Evolutionary conservation across 2,113 vertebrate species (phyloP).

Genomic region (Neodontobutis hainanensis): DNA sequence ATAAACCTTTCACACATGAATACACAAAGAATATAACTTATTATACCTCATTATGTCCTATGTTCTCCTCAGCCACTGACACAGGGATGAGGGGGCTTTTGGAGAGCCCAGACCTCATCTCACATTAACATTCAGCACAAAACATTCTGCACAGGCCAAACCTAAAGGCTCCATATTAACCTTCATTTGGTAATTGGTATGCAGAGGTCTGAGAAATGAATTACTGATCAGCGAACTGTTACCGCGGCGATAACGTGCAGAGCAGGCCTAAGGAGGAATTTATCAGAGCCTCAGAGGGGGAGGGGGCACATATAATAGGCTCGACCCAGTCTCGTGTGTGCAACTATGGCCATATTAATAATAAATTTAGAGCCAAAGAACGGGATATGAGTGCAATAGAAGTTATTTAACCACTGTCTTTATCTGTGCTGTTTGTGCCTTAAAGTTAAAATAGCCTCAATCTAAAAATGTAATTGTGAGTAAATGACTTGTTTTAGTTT

Average conservation of each 20-base stretch:
- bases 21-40: too few species aligned
- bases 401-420: too few species aligned
- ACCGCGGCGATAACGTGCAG: constrained; percentile 79
- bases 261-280: constrained; percentile 75
- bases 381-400: not conserved
- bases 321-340: constrained; percentile 34
- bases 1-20: too few species aligned
- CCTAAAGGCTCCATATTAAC: constrained; percentile 79
- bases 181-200: constrained; percentile 85
- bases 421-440: too few species aligned
- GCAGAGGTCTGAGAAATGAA: constrained; percentile 83
- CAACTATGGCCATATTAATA: constrained; percentile 39
- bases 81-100: not conserved
- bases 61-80: not conserved
- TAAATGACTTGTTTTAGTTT: too few species aligned
- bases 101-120: constrained; percentile 70
- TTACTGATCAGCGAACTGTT: constrained; percentile 86
- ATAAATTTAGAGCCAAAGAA: constrained; percentile 13
- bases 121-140: constrained; percentile 74
- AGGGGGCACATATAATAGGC: constrained; percentile 26
- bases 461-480: too few species aligned
- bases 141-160: constrained; percentile 48
- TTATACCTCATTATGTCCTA: too few species aligned
- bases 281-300: constrained; percentile 8
- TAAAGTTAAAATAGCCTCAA: too few species aligned